phyloP scores from a whole-genome alignment of 2,797 vertebrate species.

The Remorina albescens region DNA sequence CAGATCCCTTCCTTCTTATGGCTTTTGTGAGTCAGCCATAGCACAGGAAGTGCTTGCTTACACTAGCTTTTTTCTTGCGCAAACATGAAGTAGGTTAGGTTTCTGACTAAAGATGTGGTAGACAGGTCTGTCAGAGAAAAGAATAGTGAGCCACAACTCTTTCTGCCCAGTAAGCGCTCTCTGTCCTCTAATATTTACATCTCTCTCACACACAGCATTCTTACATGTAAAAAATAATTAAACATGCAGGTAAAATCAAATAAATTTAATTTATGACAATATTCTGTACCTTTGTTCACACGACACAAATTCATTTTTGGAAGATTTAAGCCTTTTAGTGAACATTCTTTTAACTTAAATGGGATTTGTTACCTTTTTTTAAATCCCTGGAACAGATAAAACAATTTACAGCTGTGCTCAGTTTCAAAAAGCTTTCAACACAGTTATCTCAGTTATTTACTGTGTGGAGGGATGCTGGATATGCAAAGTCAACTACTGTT shows the following conservation, averaged over 20 bases:
- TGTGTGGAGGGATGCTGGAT: constrained; percentile 44
- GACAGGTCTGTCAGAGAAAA: constrained; percentile 40
- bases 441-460: constrained; percentile 41
- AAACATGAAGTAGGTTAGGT: constrained; percentile 67
- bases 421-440: constrained; percentile 50
- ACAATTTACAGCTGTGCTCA: constrained; percentile 8
- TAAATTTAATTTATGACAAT: not conserved
- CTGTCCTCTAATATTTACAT: not conserved
- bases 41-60: constrained; percentile 69
- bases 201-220: not conserved
- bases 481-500: constrained; percentile 44
- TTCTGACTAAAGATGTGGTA: constrained; percentile 23
- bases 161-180: not conserved
- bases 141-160: constrained; percentile 60
- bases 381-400: constrained; percentile 28
- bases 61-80: constrained; percentile 54
- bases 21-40: constrained; percentile 45
- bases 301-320: not conserved
- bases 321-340: not conserved
- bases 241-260: not conserved
- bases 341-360: constrained; percentile 1
- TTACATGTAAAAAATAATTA: not conserved
- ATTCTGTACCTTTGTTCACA: not conserved
- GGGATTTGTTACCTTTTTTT: constrained; percentile 17
- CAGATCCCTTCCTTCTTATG: constrained; percentile 45